A percentile compares a stretch with the other conserved stretches of the same genome.
Conservation (phyloP, 2,113 vertebrate species). For the Epinephelus fuscoguttatus region DNA sequence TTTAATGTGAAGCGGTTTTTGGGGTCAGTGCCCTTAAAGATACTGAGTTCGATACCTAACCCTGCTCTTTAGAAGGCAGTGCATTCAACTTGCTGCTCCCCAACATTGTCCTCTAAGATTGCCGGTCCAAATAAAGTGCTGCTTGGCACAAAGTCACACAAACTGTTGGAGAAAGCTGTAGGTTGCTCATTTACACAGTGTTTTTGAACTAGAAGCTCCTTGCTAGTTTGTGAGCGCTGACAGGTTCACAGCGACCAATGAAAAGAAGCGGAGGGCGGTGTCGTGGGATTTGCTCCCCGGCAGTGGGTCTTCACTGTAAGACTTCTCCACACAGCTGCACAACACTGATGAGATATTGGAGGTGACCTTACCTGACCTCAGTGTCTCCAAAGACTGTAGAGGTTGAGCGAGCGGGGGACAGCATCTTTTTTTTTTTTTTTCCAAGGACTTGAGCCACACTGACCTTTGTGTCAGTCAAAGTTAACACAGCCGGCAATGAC, state of each 20-base stretch:
- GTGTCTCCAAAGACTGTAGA: neutral
- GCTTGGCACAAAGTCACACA: neutral
- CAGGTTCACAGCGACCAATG: neutral
- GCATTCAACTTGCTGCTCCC: too few species aligned
- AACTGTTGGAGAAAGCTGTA: neutral
- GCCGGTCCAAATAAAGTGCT: neutral
- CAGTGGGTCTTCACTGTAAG: neutral
- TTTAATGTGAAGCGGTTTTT: too few species aligned
- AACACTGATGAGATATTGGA: conserved; percentile 8
- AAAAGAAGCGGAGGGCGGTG: neutral
- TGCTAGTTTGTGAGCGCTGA: neutral
- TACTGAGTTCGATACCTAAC: too few species aligned
- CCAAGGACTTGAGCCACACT: neutral
- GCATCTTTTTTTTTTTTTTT: neutral
- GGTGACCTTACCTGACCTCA: conserved; percentile 20
- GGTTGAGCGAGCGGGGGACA: neutral
- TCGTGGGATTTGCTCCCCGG: neutral
- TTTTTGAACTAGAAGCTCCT: neutral
- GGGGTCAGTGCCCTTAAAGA: too few species aligned
- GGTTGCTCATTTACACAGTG: neutral
- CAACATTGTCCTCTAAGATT: neutral
- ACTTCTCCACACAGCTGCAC: neutral
- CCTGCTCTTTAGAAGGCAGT: too few species aligned
- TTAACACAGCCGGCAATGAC: conserved; percentile 35
- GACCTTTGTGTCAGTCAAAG: conserved; percentile 35